These are phyloP conservation scores for Cryptus armator DNA, from an alignment of 2,888 invertebrate genomes.

Conservation along the genomic window DNA sequence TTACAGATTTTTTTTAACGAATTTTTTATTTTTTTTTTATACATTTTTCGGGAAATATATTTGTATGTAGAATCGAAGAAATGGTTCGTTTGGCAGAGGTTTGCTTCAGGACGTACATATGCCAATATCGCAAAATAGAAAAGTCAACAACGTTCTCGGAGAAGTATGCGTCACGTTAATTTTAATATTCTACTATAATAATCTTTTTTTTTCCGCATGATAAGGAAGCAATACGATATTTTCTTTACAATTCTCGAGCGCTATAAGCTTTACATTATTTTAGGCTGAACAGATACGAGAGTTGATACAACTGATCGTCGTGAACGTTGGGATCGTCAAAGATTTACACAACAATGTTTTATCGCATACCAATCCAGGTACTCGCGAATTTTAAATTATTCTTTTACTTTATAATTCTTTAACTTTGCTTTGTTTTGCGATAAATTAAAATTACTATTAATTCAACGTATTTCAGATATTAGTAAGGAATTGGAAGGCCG, in stretches of 20 bases:
- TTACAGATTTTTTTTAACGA: neutral
- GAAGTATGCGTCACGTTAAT: conserved; percentile 76
- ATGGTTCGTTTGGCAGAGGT: conserved; percentile 76
- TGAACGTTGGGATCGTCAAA: conserved; percentile 82
- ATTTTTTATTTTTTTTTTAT: neutral
- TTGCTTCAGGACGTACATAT: conserved; percentile 80
- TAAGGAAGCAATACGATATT: neutral
- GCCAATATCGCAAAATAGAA: conserved; percentile 79
- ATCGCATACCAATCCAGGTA: conserved; percentile 82
- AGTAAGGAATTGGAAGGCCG: conserved; percentile 88
- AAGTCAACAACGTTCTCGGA: conserved; percentile 79
- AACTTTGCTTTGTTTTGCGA: neutral
- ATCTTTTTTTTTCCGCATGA: neutral
- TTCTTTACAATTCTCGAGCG: neutral
- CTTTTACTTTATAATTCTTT: neutral
- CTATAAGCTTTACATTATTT: conserved; percentile 26
- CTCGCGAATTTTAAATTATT: conserved; percentile 38
- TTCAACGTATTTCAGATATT: conserved; percentile 85
- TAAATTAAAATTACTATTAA: neutral
- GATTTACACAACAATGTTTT: conserved; percentile 85
- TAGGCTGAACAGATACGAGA: conserved; percentile 83
- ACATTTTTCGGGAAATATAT: conserved; percentile 25
- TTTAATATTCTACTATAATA: no score
- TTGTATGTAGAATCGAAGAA: conserved; percentile 74
- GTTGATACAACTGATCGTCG: conserved; percentile 80